Conservation (phyloP, 2,888 invertebrate genomes). For the Synergus japonicus region DNA sequence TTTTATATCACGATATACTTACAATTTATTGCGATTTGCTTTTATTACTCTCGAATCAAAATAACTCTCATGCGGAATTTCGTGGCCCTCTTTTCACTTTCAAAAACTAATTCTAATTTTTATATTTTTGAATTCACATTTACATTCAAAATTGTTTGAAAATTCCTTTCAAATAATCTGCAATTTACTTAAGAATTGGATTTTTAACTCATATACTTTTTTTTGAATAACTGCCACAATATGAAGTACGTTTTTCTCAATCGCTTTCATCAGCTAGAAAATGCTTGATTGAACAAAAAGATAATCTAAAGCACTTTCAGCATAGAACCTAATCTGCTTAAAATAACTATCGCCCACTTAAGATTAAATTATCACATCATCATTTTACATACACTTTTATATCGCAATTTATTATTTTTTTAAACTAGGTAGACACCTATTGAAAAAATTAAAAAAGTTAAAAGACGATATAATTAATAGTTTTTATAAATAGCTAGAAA, state of each 20-base stretch:
- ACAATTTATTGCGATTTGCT: background rate
- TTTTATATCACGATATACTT: background rate
- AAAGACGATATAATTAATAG: background rate
- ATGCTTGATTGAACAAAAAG: constrained; percentile 9
- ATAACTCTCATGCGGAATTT: constrained; percentile 22
- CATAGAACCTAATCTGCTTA: background rate
- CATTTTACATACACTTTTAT: background rate
- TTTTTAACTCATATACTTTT: background rate
- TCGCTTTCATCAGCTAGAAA: background rate
- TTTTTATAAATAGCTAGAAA: background rate
- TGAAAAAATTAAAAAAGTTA: background rate
- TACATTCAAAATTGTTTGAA: background rate
- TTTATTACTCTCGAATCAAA: background rate
- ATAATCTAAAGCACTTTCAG: background rate
- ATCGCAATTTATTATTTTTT: background rate
- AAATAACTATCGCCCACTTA: background rate
- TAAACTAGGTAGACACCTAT: background rate
- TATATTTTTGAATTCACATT: background rate
- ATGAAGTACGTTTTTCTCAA: background rate
- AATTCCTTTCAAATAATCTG: too few relatives aligned
- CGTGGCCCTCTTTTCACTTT: background rate
- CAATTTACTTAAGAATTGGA: background rate
- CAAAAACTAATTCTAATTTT: background rate
- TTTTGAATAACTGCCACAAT: background rate
- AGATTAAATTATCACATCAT: background rate